These are phyloP conservation scores for Formica aserva DNA, from an alignment of 2,888 invertebrate species.

Conservation along the genomic window DNA sequence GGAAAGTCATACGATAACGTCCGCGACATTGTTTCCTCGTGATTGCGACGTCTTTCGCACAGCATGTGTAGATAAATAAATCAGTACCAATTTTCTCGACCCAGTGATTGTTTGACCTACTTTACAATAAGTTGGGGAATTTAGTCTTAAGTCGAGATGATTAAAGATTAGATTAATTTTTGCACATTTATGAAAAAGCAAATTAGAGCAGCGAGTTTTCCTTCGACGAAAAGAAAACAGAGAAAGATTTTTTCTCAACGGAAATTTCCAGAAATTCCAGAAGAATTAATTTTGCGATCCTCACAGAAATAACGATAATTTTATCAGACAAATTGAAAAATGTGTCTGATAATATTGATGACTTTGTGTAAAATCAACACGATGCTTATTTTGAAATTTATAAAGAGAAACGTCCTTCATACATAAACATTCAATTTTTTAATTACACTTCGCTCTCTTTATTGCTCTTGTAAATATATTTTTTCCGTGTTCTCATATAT, in stretches of 20 bases:
- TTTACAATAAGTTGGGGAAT: neutral
- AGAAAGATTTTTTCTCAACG: neutral
- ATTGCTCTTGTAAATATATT: neutral
- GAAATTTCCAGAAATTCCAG: neutral
- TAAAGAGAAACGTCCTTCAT: neutral
- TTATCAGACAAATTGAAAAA: neutral
- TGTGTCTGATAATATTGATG: constrained; percentile 3
- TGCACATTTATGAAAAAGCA: neutral
- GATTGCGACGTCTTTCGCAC: neutral
- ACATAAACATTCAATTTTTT: neutral
- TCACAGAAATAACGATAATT: neutral
- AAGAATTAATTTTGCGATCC: neutral
- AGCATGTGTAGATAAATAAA: neutral
- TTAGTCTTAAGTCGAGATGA: neutral
- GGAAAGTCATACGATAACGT: neutral
- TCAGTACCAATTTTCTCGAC: neutral
- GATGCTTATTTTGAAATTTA: constrained; percentile 8
- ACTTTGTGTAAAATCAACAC: neutral
- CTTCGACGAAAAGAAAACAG: neutral
- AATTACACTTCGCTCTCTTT: neutral
- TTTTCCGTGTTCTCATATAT: neutral
- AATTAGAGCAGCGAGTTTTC: neutral
- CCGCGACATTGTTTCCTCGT: constrained; percentile 36
- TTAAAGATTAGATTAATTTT: neutral
- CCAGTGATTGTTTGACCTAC: neutral